Evolutionary conservation across 2,888 invertebrate species (phyloP).

Genomic region (Venustoraphidia nigricollis): DNA sequence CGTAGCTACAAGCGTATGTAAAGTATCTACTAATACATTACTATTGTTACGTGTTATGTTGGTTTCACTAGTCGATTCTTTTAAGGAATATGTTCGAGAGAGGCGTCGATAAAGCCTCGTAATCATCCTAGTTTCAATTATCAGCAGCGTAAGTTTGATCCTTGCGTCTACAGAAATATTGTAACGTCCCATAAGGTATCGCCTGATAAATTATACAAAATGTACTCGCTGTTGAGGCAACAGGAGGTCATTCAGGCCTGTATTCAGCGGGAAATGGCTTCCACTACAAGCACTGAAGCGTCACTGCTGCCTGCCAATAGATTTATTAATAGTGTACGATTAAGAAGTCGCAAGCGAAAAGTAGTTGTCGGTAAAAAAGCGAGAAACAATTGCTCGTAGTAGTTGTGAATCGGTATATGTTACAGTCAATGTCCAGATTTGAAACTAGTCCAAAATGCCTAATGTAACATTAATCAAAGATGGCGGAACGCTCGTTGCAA

Average conservation of each 20-base stretch:
- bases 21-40: no score
- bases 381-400: not conserved
- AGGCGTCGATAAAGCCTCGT: slow-evolving; percentile 38
- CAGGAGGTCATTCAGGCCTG: not conserved
- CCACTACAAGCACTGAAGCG: not conserved
- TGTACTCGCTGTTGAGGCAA: slow-evolving; percentile 13
- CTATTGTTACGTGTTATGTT: no score
- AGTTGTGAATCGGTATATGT: not conserved
- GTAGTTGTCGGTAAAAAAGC: not conserved
- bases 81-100: slow-evolving; percentile 43
- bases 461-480: no score
- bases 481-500: no score
- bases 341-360: not conserved
- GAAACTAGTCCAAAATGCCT: no score
- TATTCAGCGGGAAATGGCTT: not conserved
- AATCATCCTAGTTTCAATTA: slow-evolving; percentile 53
- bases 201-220: slow-evolving; percentile 29
- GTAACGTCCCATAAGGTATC: slow-evolving; percentile 40
- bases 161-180: slow-evolving; percentile 33
- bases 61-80: not conserved
- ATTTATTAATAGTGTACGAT: not conserved
- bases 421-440: no score
- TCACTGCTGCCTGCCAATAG: not conserved
- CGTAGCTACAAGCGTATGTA: no score
- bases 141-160: slow-evolving; percentile 28